Evolutionary conservation across 2,888 invertebrate genomes (phyloP).

Genomic region (Periphyllus acericola): DNA sequence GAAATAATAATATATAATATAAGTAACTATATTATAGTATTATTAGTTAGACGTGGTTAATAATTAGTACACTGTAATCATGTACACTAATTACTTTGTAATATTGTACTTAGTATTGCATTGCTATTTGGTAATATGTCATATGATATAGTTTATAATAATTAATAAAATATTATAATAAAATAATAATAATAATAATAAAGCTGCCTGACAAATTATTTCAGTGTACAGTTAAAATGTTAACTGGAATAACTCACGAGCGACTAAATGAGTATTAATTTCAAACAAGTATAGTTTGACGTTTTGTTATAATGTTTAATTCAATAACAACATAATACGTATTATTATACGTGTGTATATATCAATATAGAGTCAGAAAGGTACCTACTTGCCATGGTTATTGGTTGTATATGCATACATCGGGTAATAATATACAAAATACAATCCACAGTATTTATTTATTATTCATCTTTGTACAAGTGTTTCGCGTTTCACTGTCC

Average conservation of each 20-base stretch:
- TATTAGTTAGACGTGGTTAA: not conserved
- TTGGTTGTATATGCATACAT: not conserved
- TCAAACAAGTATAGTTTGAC: not conserved
- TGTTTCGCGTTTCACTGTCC: conserved; percentile 49
- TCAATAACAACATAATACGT: not conserved
- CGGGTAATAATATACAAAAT: conserved; percentile 34
- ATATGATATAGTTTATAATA: not conserved
- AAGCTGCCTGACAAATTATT: not conserved
- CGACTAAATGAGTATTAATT: not conserved
- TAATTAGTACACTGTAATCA: not conserved
- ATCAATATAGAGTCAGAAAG: not conserved
- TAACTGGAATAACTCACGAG: not conserved
- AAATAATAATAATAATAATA: too few relatives aligned
- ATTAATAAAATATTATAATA: not conserved
- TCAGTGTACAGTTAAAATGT: not conserved
- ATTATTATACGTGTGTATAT: not conserved
- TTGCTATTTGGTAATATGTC: not conserved
- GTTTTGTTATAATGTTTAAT: conserved; percentile 14
- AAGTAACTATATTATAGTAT: not conserved
- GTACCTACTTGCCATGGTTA: not conserved
- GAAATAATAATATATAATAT: too few relatives aligned
- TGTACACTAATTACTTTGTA: not conserved
- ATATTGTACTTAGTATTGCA: not conserved
- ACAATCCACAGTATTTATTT: conserved; percentile 38
- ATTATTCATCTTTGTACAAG: conserved; percentile 52